Percentiles rank a stretch among this genome's conserved stretches.
Evolutionary conservation across 2,113 vertebrate species (phyloP).

Genomic region (Ahaetulla prasina): DNA sequence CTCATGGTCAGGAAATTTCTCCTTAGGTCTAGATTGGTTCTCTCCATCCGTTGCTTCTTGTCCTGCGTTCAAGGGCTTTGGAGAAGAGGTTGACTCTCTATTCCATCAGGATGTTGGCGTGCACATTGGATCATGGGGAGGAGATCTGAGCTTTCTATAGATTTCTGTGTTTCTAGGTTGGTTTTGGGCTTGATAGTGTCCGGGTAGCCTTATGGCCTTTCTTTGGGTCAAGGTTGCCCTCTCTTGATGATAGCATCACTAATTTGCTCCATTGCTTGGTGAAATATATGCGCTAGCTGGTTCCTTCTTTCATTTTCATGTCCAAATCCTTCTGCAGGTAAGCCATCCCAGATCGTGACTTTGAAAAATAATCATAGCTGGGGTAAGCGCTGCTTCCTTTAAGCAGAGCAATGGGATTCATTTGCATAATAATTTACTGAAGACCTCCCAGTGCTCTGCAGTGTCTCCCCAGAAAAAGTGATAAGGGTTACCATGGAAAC

Average conservation of each 20-base stretch:
- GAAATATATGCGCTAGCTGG: background rate
- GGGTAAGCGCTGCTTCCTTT: background rate
- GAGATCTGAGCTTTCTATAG: background rate
- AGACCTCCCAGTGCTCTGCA: background rate
- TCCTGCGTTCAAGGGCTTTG: background rate
- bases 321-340: background rate
- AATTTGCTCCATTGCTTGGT: background rate
- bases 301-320: background rate
- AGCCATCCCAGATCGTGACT: background rate
- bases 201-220: background rate
- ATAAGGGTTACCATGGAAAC: conserved; percentile 52
- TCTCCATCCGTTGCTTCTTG: background rate
- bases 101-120: background rate
- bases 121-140: background rate
- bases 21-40: no score
- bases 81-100: background rate
- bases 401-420: background rate
- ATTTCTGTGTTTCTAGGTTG: background rate
- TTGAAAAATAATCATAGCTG: conserved; percentile 17
- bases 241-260: background rate
- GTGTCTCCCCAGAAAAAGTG: background rate
- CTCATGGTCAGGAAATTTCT: background rate
- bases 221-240: no score
- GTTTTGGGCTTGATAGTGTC: background rate
- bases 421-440: background rate